Percentiles rank a stretch among this genome's conserved stretches.
These are phyloP conservation scores for Fulmarus glacialis DNA, from an alignment of 2,113 vertebrate genomes.

Conservation along the genomic window DNA sequence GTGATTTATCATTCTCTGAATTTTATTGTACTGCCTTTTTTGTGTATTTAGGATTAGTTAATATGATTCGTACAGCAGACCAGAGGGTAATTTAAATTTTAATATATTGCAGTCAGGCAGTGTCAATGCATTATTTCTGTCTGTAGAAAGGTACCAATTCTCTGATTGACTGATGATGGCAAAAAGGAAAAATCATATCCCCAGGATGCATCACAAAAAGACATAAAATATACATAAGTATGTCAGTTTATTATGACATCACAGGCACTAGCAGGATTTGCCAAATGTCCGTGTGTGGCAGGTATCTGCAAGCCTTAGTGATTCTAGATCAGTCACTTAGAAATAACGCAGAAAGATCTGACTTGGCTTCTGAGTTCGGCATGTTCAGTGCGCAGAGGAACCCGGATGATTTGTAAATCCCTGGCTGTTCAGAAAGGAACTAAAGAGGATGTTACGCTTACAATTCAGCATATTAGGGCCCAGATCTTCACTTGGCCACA, in stretches of 20 bases:
- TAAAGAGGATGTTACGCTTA: neutral
- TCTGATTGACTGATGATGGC: slow-evolving; percentile 50
- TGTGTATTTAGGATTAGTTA: slow-evolving; percentile 72
- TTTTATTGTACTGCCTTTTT: slow-evolving; percentile 65
- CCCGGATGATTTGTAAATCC: neutral
- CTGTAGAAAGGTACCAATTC: slow-evolving; percentile 52
- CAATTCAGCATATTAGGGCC: neutral
- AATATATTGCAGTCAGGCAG: slow-evolving; percentile 69
- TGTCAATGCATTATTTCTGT: slow-evolving; percentile 58
- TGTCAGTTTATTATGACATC: neutral
- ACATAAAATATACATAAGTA: slow-evolving; percentile 8
- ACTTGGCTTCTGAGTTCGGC: neutral
- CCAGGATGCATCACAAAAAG: neutral
- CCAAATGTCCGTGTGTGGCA: neutral
- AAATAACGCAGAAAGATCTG: neutral
- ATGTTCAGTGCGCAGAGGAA: accelerated
- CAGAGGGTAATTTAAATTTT: slow-evolving; percentile 76
- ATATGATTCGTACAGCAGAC: slow-evolving; percentile 61
- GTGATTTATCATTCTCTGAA: slow-evolving; percentile 56
- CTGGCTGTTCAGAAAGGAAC: neutral
- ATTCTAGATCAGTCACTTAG: neutral
- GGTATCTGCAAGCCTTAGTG: neutral
- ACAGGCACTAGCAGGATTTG: neutral
- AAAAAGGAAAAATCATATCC: slow-evolving; percentile 38
- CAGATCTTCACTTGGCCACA: neutral